Evolutionary conservation across 2,888 invertebrate species (phyloP), one percentile per base, ranked within the genome.

Genomic region (Cotesia congregata): DNA sequence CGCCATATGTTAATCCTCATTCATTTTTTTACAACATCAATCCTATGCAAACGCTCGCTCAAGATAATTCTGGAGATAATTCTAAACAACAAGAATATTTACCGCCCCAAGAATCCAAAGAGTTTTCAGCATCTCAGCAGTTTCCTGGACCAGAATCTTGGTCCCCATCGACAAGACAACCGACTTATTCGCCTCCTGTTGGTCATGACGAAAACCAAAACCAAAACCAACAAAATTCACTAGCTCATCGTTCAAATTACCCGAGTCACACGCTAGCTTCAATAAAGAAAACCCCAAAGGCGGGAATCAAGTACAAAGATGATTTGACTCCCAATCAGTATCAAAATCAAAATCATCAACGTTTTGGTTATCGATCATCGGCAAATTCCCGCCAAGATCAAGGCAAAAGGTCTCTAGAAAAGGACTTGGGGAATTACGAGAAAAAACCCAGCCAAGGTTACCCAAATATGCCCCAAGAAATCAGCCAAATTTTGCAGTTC

Each of bases 1-100:
- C 78, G 15, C 83, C 86, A 3, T 87, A 88, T 77, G 84, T 86
- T 5, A 87, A 88, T 65, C 88, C 86, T 0, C 74, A 85, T 0
- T 85, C 86, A 0, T 86, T 85, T 77, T 75, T 86, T 6, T 87
- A 88, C 68, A 78, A 80, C 15, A 59, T 73, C 1, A 65, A 65
- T 60, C 41, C 50, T 1, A 12, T 67, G 0, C 50, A 50, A 50
- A 50, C 67, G 59, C 12, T 15, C 7, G 60, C 60, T 7, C 71
- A 71, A 39, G 62, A 39, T 1, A 38, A 15, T 7, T 40, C 39
- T 1, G 39, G 17, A 15, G 4, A 72, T 5, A 62, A 72, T 17
- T 17, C 17, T 17, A 17, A 17, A 12, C 17, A 38, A 2, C 59
- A 74, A 1, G 67, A 72, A 6, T 67, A 78, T n/a, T 65, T 41